Conservation (phyloP, 2,888 invertebrate species). For the Dysmachus trigonus region DNA sequence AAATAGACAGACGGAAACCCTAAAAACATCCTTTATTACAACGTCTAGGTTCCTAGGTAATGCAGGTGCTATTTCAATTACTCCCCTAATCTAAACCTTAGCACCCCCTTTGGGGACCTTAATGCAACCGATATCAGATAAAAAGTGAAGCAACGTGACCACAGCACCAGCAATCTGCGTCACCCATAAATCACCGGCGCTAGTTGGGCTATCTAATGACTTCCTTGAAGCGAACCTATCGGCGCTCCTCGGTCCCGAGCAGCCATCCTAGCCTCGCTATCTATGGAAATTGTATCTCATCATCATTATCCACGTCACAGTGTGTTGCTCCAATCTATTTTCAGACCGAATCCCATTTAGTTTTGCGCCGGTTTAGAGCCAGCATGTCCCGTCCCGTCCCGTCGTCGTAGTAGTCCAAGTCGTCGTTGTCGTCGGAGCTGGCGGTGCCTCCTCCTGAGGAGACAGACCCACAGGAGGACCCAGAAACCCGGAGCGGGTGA, state of each 20-base stretch:
- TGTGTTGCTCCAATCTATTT: conserved; percentile 35
- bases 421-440: neutral
- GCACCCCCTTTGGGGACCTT: neutral
- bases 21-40: too few relatives aligned
- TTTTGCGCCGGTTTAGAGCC: neutral
- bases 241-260: too few relatives aligned
- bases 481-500: conserved; percentile 26
- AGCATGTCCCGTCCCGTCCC: neutral
- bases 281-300: conserved; percentile 40
- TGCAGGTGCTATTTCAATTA: neutral
- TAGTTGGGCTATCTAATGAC: conserved; percentile 33
- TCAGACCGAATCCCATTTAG: conserved; percentile 32
- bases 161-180: conserved; percentile 15
- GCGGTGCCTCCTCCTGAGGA: neutral
- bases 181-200: conserved; percentile 32
- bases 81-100: neutral
- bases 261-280: conserved; percentile 20
- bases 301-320: conserved; percentile 41
- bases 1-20: too few relatives aligned
- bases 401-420: too few relatives aligned
- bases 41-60: too few relatives aligned
- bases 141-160: conserved; percentile 22
- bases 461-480: neutral
- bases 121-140: neutral
- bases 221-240: conserved; percentile 31